phyloP scores from a whole-genome alignment of 2,888 invertebrate genomes.

The Muschampia plurimacula region DNA sequence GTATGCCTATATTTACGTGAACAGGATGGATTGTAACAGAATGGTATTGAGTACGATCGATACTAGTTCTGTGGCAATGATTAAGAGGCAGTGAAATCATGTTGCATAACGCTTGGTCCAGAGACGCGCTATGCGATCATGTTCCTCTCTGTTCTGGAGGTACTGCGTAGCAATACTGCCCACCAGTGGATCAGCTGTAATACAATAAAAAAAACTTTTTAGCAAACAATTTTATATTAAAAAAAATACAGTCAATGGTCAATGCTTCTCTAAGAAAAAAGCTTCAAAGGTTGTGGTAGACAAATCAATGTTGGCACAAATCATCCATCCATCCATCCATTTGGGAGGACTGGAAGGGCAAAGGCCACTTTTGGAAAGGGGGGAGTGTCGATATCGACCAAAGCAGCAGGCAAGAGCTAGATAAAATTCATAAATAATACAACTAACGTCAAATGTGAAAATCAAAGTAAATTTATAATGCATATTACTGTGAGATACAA shows the following conservation, averaged over 20 bases:
- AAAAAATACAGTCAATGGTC: not conserved
- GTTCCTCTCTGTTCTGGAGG: constrained; percentile 98
- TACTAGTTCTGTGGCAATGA: constrained; percentile 53
- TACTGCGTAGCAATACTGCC: constrained; percentile 99
- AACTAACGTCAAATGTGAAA: too few species aligned
- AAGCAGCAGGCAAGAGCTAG: too few species aligned
- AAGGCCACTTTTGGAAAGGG: too few species aligned
- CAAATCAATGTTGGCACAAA: too few species aligned
- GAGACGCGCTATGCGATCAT: constrained; percentile 98
- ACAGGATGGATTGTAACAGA: constrained; percentile 77
- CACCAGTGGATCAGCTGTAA: constrained; percentile 96
- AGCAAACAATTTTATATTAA: not conserved
- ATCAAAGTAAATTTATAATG: too few species aligned
- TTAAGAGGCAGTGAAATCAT: constrained; percentile 86
- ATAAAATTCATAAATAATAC: too few species aligned
- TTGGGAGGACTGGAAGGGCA: too few species aligned
- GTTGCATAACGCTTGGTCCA: constrained; percentile 99
- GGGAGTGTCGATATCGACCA: too few species aligned
- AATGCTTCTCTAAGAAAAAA: too few species aligned
- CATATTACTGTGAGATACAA: too few species aligned
- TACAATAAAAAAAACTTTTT: not conserved
- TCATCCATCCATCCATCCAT: too few species aligned
- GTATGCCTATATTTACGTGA: constrained; percentile 62
- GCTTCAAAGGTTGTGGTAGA: too few species aligned
- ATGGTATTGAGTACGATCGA: constrained; percentile 72